These are phyloP conservation scores for Helicolenus hilgendorfi DNA, from an alignment of 2,797 vertebrate species.

Conservation along the genomic window DNA sequence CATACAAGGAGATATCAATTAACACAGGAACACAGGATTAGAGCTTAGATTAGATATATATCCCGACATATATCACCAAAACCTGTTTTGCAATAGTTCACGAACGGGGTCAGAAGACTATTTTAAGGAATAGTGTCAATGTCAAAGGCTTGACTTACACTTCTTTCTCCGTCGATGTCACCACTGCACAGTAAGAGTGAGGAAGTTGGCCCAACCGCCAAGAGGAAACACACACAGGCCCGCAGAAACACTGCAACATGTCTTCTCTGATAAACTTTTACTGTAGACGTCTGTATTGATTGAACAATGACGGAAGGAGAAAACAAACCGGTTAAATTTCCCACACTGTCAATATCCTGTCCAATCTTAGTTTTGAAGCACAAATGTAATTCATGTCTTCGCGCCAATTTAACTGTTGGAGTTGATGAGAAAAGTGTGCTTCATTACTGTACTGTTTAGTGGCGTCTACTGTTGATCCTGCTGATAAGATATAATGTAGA, in stretches of 20 bases:
- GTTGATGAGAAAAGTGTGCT: background rate
- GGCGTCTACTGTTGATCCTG: background rate
- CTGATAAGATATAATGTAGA: background rate
- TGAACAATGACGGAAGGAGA: background rate
- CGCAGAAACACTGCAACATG: background rate
- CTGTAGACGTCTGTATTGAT: background rate
- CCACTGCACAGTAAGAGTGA: constrained; percentile 32
- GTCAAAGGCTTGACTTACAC: constrained; percentile 43
- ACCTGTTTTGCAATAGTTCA: background rate
- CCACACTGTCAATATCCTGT: background rate
- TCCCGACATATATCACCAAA: background rate
- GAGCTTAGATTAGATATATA: background rate
- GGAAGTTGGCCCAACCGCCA: constrained; percentile 23
- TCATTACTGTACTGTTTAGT: background rate
- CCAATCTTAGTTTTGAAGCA: background rate
- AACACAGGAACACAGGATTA: no score
- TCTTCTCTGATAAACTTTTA: background rate
- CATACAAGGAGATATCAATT: no score
- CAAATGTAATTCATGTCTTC: background rate
- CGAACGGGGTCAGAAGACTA: constrained; percentile 7
- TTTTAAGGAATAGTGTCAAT: constrained; percentile 43
- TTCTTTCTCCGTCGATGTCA: constrained; percentile 8
- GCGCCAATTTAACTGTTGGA: background rate
- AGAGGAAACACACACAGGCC: constrained; percentile 42
- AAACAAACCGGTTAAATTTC: background rate